Conservation (phyloP, 2,888 invertebrate genomes). For the Heliconius hortense region DNA sequence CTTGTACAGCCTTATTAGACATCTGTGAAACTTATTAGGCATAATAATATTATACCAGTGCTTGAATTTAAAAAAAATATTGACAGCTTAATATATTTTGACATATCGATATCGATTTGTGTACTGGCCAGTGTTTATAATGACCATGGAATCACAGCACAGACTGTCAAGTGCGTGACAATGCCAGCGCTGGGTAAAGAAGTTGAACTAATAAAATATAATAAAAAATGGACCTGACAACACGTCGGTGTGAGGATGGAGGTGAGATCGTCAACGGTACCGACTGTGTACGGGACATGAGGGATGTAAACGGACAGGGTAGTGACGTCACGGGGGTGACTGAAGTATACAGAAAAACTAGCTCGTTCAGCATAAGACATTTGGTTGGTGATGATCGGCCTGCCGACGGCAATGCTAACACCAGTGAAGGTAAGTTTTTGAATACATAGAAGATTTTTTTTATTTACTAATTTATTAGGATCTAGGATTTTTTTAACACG, state of each 20-base stretch:
- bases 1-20: constrained; percentile 25
- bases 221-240: constrained; percentile 78
- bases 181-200: constrained; percentile 42
- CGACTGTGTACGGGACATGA: constrained; percentile 25
- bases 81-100: constrained; percentile 1
- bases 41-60: constrained; percentile 9
- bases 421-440: constrained; percentile 64
- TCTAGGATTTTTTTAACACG: too few relatives aligned
- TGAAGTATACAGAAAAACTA: constrained; percentile 67
- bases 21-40: constrained; percentile 23
- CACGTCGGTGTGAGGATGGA: constrained; percentile 69
- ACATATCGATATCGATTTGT: constrained; percentile 18
- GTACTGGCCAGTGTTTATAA: constrained; percentile 24
- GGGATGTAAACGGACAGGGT: constrained; percentile 57
- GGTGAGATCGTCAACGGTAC: constrained; percentile 42
- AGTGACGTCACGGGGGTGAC: constrained; percentile 64
- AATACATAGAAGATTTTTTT: background rate
- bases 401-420: constrained; percentile 61
- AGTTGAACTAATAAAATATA: constrained; percentile 44
- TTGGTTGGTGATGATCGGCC: constrained; percentile 66
- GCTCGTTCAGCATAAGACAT: constrained; percentile 72
- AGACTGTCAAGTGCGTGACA: constrained; percentile 44
- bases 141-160: constrained; percentile 38
- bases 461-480: background rate
- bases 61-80: background rate